Evolutionary conservation across 2,888 invertebrate genomes (phyloP).

Genomic region (Pinctada fucata): DNA sequence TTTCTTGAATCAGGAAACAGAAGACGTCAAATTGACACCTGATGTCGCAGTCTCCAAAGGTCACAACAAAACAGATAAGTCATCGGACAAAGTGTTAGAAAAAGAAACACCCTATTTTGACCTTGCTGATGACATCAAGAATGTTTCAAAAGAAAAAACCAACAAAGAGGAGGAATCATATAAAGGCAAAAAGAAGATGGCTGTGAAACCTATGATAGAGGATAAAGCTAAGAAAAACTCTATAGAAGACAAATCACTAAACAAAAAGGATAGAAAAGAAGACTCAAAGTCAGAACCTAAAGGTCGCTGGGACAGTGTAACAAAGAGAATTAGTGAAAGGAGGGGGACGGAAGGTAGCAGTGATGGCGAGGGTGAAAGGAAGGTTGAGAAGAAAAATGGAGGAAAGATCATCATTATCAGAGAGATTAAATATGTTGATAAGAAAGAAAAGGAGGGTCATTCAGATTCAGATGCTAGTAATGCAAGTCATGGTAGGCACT

Average conservation of each 20-base stretch:
- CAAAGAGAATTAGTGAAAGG: slow-evolving; percentile 3
- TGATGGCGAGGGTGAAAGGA: slow-evolving; percentile 23
- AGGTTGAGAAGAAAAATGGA: slow-evolving; percentile 22
- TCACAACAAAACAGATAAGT: slow-evolving; percentile 9
- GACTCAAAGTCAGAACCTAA: neutral
- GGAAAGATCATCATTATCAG: slow-evolving; percentile 25
- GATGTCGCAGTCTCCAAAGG: neutral
- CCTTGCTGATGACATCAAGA: slow-evolving; percentile 6
- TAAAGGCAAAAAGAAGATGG: slow-evolving; percentile 5
- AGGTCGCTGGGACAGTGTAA: slow-evolving; percentile 19
- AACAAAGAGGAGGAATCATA: neutral
- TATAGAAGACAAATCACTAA: neutral
- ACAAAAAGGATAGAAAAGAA: neutral
- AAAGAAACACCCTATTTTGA: neutral
- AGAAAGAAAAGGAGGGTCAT: slow-evolving; percentile 5
- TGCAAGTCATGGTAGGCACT: neutral
- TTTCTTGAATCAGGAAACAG: neutral
- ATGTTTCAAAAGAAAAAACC: neutral
- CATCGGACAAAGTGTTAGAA: neutral
- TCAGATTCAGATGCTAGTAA: slow-evolving; percentile 1
- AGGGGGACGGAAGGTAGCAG: neutral
- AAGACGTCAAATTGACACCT: neutral
- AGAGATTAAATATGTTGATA: slow-evolving; percentile 14
- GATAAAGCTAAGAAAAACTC: neutral
- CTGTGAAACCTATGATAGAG: neutral